Evolutionary conservation across 2,888 invertebrate genomes (phyloP), one percentile per base, ranked within the genome.

Genomic region (Agonopterix alstromeriana): DNA sequence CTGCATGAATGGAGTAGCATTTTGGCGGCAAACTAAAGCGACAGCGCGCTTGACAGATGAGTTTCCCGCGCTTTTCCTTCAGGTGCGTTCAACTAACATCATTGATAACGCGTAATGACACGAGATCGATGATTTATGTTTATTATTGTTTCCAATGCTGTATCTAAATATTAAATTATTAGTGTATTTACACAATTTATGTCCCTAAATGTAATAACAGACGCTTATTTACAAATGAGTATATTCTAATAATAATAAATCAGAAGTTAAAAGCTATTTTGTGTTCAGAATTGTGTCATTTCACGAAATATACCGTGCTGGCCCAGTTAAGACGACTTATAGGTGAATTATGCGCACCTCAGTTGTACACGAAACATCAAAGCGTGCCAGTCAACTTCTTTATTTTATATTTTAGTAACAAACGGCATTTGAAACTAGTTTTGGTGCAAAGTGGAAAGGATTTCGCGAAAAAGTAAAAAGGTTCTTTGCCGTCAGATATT

Each of bases 1-100:
- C 56, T 56, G 63, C 54, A 56, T 73, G 72, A 73, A 71, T 69
- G 75, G 70, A 38, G 27, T 27, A 27, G 10, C 38, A 10, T 38
- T 38, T 38, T 42, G 42, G 42, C 59, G 63, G 56, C 63, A 63
- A 71, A 67, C 73, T 82, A 79, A 75, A 79, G 78, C 82, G 83
- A 70, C 65, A 80, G 67, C 58, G 63, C 65, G 66, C 62, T 69
- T 84, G 85, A 86, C 84, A 75, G 78, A 84, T 85, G 84, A 78
- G 65, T 70, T 73, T 81, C 77, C 75, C 83, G 79, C 83, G 75
- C 71, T 76, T 79, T 77, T 63, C 62, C 70, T 76, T 77, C 82
- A 85, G 85, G 86, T 85, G 83, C 82, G 85, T 84, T 81, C 78
- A 75, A 71, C 73, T 80, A 73, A 70, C 68, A 61, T 70, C 53